A percentile compares a stretch with the other conserved stretches of the same genome.
phyloP scores from a whole-genome alignment of 2,888 invertebrate genomes.

The Smittia sp. region DNA sequence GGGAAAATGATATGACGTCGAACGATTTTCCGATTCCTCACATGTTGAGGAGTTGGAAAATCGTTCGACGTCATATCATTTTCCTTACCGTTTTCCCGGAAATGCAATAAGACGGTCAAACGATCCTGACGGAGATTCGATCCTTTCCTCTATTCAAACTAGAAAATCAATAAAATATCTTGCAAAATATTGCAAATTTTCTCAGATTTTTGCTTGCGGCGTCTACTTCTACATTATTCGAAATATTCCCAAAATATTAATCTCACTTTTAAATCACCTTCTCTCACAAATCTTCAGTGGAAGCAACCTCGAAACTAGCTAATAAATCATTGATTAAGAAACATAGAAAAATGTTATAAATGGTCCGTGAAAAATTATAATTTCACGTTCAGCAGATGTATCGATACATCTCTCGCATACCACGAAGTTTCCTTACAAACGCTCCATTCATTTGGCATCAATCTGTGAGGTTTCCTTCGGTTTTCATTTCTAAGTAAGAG shows the following conservation, averaged over 20 bases:
- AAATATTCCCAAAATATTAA: slow-evolving; percentile 20
- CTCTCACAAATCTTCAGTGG: not conserved
- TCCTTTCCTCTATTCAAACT: no score
- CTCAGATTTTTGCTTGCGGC: no score
- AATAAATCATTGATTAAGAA: slow-evolving; percentile 41
- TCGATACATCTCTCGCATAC: not conserved
- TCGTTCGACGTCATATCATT: no score
- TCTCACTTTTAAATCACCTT: slow-evolving; percentile 19
- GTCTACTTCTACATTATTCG: no score
- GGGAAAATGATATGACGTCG: no score
- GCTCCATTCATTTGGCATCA: not conserved
- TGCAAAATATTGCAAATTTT: no score
- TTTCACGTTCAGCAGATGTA: slow-evolving; percentile 41
- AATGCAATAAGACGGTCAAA: no score
- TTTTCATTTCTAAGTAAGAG: not conserved
- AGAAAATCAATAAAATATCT: no score
- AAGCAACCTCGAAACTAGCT: slow-evolving; percentile 2
- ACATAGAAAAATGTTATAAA: slow-evolving; percentile 39
- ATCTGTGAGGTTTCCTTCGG: not conserved
- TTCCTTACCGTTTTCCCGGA: no score
- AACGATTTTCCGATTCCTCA: no score
- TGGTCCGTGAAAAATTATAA: slow-evolving; percentile 39
- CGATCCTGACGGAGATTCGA: no score
- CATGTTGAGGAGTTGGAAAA: no score
- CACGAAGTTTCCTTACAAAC: not conserved